Conservation (phyloP, 2,888 invertebrate genomes). For the Gandaritis pyraliata region DNA sequence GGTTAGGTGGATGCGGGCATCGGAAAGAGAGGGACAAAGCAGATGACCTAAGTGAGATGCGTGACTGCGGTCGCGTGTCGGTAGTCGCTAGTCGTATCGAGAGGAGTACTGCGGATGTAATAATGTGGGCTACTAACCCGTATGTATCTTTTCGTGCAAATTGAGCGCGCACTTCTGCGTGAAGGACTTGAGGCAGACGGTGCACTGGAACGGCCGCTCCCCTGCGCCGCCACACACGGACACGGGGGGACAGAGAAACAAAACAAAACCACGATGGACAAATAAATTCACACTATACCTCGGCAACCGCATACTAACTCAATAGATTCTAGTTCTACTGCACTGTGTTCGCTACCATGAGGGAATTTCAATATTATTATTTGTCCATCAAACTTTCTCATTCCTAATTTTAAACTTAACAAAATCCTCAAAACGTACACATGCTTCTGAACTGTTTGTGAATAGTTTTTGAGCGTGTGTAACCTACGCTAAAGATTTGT, state of each 20-base stretch:
- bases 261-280: slow-evolving; percentile 85
- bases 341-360: slow-evolving; percentile 67
- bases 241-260: slow-evolving; percentile 83
- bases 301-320: slow-evolving; percentile 47
- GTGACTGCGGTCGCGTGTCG: slow-evolving; percentile 66
- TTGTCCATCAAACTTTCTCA: slow-evolving; percentile 82
- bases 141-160: slow-evolving; percentile 86
- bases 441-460: slow-evolving; percentile 82
- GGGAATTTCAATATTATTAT: slow-evolving; percentile 72
- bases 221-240: slow-evolving; percentile 77
- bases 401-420: slow-evolving; percentile 70
- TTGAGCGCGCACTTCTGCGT: slow-evolving; percentile 86
- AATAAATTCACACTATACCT: slow-evolving; percentile 66
- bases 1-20: slow-evolving; percentile 76
- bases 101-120: slow-evolving; percentile 70
- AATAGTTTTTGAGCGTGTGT: slow-evolving; percentile 85
- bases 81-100: slow-evolving; percentile 70
- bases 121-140: slow-evolving; percentile 86
- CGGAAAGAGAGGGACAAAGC: slow-evolving; percentile 79
- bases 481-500: slow-evolving; percentile 54
- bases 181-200: slow-evolving; percentile 86
- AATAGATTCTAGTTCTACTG: slow-evolving; percentile 33
- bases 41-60: slow-evolving; percentile 76
- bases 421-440: slow-evolving; percentile 81
- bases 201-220: slow-evolving; percentile 86